Base-by-base conservation (phyloP, 1,140 invertebrate species). In the Ostrea denselamellosa region DNA sequence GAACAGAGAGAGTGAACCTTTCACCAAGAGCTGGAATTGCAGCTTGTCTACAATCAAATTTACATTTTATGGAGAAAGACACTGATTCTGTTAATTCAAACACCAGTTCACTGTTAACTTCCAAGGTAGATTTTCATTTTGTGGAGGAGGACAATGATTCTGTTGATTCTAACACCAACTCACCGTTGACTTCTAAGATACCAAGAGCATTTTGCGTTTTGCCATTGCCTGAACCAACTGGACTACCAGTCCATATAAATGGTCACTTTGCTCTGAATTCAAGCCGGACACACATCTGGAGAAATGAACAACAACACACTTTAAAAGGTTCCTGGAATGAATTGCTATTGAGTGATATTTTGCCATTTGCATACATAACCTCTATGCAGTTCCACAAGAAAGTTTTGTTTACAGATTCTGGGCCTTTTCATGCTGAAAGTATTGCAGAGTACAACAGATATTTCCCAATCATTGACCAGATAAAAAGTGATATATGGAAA, bases 221-320 rank as follows among this genome's bases (percentile, higher is more conserved):
- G 12, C 94, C 94, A 14, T 89, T 94, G 0, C 93, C 93, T 28
- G 82, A 92, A 8, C 65, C 87, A n/a, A 93, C 93, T 14, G 90
- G 90, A 17, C 85, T 94, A 8, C 94, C 93, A 22, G 90, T 93
- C 9, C 91, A 95, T 85, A 90, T 94, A 9, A 94, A 95, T 91
- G 94, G 93, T 0, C 91, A 94, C 83, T 95, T 95, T 92, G 93
- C 92, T 62, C 81, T 94, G 25, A 92, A 93, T 85, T 28, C 68
- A 10, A 71, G 28, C 28, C n/a, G 90, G 92, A 86, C 93, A 93
- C 87, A 89, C 28, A 71, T 71, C 10, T 71, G 68, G 68, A 71
- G 22, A 71, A 7, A 34, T 25, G 68, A 28, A 0, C n/a, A 71
- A 34, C 8, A 9, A 28, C 28, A 58, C 14, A 58, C 68, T 34